phyloP scores from a whole-genome alignment of 2,113 vertebrate species.

The Narcine bancroftii region DNA sequence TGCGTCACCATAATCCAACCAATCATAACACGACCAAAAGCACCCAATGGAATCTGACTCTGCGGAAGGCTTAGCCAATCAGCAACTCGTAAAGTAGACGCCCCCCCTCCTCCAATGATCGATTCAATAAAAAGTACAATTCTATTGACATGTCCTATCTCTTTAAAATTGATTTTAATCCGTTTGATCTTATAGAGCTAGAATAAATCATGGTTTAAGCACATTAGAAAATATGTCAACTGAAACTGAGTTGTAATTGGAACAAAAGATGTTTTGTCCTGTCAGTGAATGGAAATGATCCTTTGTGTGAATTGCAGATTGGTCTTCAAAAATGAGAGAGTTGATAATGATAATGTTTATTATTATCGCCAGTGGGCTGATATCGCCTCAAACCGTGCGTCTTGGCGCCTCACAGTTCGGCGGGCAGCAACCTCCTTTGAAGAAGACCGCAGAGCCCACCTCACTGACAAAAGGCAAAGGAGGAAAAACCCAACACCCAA shows the following conservation, averaged over 20 bases:
- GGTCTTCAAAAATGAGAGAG: too few relatives aligned
- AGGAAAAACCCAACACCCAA: too few relatives aligned
- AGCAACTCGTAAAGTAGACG: neutral
- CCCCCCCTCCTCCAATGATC: neutral
- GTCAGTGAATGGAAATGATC: neutral
- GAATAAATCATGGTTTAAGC: neutral
- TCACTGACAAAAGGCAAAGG: too few relatives aligned
- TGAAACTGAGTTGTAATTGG: neutral
- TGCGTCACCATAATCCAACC: neutral
- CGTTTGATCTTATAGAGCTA: neutral
- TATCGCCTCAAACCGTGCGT: too few relatives aligned
- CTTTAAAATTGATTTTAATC: neutral
- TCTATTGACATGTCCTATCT: too few relatives aligned
- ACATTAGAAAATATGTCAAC: neutral
- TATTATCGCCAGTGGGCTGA: too few relatives aligned
- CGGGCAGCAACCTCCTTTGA: too few relatives aligned
- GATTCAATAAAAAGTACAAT: neutral
- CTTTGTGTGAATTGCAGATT: neutral
- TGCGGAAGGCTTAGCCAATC: neutral
- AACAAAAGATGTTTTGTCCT: neutral
- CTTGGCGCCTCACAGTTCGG: too few relatives aligned
- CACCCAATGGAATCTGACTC: neutral
- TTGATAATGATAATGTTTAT: too few relatives aligned
- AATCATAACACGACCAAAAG: neutral
- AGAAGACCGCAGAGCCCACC: too few relatives aligned